Base-by-base conservation (phyloP, 2,888 invertebrate genomes). In the Unio delphinus region DNA sequence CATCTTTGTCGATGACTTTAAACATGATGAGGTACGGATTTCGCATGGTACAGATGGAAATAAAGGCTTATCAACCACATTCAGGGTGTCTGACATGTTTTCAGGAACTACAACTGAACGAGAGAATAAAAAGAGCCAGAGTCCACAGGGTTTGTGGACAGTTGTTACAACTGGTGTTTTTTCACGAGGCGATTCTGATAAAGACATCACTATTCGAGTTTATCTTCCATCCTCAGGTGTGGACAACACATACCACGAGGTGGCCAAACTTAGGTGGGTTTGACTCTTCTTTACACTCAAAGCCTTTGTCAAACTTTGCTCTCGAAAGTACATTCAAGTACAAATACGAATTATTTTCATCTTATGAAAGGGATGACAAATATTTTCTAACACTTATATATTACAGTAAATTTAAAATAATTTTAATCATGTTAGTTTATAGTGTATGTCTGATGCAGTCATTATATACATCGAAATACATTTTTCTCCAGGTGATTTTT, bases 241-340 rank as follows among this genome's bases (percentile, higher is more conserved):
- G 4, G 70, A 72, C 23, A 72, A 76, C n/a, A 76, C 83, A 11
- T 80, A 79, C 56, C 72, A 76, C 61, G 86, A 86, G 66, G 82
- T 82, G 8, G 81, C 83, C 6, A 80, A 81, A 68, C 75, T 86
- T 17, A 80, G 84, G 86, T 86, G 8, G 45, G 45, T 45, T 15
- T 45, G 15, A 45, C 15, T 11, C 11, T 45, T 45, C 45, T 45
- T 3, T 15, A 45, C 15, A 45, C 45, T 15, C 45, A 11, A 45
- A 15, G 15, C 45, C 11, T 45, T 45, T 45, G 45, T 45, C 11
- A 15, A 45, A 45, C 45, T 45, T 45, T 45, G 11, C 15, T 2
- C 2, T 15, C 8, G 45, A 15, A 45, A 45, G 45, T 45, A 45
- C 45, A 45, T 15, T 45, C 3, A 15, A 45, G 15, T 11, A 45